These are phyloP conservation scores for Acanthosepion pharaonis DNA, from an alignment of 2,888 invertebrate genomes.

Conservation along the genomic window DNA sequence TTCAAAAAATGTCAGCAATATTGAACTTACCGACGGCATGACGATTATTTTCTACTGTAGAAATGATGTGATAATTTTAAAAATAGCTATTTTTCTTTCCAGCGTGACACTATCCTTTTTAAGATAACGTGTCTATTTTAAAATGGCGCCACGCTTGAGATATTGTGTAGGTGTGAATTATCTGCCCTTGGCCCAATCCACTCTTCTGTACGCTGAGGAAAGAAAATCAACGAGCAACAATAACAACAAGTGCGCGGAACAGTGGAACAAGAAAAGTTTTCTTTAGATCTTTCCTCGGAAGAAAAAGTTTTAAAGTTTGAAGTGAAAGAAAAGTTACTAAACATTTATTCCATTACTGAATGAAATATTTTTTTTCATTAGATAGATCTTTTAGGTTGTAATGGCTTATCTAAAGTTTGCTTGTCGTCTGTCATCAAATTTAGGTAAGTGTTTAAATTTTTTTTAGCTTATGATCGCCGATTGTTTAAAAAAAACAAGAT, in stretches of 20 bases:
- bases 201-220: not conserved
- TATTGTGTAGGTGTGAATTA: not conserved
- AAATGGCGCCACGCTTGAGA: not conserved
- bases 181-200: not conserved
- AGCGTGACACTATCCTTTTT: not conserved
- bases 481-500: no score
- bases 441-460: no score
- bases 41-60: not conserved
- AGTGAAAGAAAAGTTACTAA: not conserved
- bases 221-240: not conserved
- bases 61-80: not conserved
- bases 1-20: not conserved
- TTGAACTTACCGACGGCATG: not conserved
- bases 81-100: not conserved
- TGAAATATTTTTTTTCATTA: not conserved
- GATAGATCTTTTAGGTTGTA: no score
- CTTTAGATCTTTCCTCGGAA: not conserved
- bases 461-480: no score
- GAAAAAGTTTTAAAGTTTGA: not conserved
- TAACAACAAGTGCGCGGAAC: not conserved
- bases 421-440: no score
- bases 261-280: not conserved
- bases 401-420: no score
- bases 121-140: not conserved
- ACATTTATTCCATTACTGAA: not conserved